phyloP scores from a whole-genome alignment of 2,113 vertebrate species.

The Pterocles gutturalis region DNA sequence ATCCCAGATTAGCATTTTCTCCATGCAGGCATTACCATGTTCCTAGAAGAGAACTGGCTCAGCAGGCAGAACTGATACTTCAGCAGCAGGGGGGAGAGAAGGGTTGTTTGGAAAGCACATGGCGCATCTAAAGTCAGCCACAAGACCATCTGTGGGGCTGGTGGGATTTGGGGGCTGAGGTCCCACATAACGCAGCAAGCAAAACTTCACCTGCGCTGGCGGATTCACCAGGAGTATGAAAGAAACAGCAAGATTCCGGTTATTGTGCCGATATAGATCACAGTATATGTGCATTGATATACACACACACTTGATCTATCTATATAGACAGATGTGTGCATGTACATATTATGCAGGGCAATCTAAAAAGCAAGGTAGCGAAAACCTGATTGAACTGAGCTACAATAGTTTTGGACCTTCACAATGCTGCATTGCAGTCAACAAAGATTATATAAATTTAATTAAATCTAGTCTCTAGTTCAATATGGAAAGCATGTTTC shows the following conservation, averaged over 20 bases:
- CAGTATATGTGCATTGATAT: background rate
- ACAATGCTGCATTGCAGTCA: conserved; percentile 5
- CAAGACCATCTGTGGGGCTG: background rate
- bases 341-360: background rate
- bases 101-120: background rate
- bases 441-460: conserved; percentile 1
- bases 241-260: background rate
- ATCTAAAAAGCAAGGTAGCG: background rate
- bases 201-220: background rate
- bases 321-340: too few relatives aligned
- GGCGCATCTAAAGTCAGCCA: background rate
- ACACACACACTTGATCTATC: background rate
- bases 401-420: background rate
- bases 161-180: background rate
- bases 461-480: background rate
- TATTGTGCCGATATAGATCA: background rate
- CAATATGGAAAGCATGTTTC: conserved; percentile 6
- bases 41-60: background rate
- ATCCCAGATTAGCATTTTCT: background rate
- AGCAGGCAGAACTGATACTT: background rate
- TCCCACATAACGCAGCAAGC: background rate
- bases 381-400: background rate
- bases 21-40: rapidly evolving
- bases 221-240: rapidly evolving
- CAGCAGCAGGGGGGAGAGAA: rapidly evolving